Evolutionary conservation across 2,113 vertebrate genomes (phyloP).

Genomic region (Acanthisitta chloris): DNA sequence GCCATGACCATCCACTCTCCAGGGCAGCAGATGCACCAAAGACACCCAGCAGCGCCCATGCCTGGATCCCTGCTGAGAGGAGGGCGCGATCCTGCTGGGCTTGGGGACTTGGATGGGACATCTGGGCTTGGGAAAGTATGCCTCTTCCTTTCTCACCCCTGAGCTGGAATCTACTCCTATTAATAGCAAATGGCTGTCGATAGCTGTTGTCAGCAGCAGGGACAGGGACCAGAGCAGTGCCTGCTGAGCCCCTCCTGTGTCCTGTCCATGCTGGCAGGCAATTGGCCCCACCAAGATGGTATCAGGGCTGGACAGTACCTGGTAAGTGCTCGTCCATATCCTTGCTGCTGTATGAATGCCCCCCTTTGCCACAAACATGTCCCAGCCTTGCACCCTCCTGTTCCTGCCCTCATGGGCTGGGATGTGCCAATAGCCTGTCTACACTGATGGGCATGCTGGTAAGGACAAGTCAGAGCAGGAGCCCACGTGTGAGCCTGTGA

Average conservation of each 20-base stretch:
- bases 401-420: fast-evolving
- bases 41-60: neutral
- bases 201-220: neutral
- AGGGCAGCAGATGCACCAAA: neutral
- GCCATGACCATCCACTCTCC: fast-evolving
- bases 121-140: conserved; percentile 38
- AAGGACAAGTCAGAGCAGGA: neutral
- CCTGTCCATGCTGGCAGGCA: neutral
- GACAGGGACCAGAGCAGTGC: fast-evolving
- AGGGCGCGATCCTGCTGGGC: conserved; percentile 11
- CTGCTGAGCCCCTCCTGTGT: neutral
- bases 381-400: fast-evolving
- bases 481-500: too few species aligned
- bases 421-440: neutral
- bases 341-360: neutral
- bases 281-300: neutral
- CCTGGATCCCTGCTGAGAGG: neutral
- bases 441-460: neutral
- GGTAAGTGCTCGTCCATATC: neutral
- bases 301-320: fast-evolving
- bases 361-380: fast-evolving
- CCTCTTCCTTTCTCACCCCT: conserved; percentile 36
- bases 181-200: neutral
- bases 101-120: neutral
- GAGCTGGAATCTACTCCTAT: conserved; percentile 37